Base-by-base conservation (phyloP, 2,888 invertebrate species). In the Melanostoma mellinum region DNA sequence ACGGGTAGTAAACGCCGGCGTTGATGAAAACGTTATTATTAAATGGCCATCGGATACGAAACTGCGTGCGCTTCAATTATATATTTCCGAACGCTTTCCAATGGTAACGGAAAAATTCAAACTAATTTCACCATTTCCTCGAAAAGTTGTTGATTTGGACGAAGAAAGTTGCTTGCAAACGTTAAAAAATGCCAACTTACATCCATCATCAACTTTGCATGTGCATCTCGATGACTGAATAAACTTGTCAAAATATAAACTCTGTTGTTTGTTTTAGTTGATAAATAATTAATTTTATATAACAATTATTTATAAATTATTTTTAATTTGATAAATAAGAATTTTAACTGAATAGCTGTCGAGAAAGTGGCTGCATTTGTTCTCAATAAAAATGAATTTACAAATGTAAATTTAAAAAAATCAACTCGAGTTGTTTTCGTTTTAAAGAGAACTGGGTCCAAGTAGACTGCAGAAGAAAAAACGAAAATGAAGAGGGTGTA, bases 121-220 rank as follows among this genome's bases (percentile, higher is more conserved):
- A 86, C 85, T 91, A 30, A 90, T 91, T 56, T 89, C 89, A 77
- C 89, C 91, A 69, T 91, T 89, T 86, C 91, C 91, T 60, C 88
- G 90, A 42, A 89, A 91, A 86, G 88, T 89, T 36, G 84, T 84
- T 33, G 74, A 84, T 48, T 87, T 91, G 0, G 90, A 90, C 53
- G 78, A 87, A 40, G 89, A 89, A 75, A 88, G 89, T 68, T 88
- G 89, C 60, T 80, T 86, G n/a, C 81, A 85, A 67, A 88, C 90
- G 2, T 86, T 91, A 30, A 89, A 89, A 58, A 89, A 90, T 42
- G 87, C 90, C 40, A 89, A 90, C 6, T 85, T 91, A 67, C 90
- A 91, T 88, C 91, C 91, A 58, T 90, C 90, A 40, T 90, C 89
- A n/a, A 90, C 90, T 80, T 85, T 91, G 69, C 90, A 91, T 87